phyloP scores from a whole-genome alignment of 2,888 invertebrate species.

The Notocelia uddmanniana region DNA sequence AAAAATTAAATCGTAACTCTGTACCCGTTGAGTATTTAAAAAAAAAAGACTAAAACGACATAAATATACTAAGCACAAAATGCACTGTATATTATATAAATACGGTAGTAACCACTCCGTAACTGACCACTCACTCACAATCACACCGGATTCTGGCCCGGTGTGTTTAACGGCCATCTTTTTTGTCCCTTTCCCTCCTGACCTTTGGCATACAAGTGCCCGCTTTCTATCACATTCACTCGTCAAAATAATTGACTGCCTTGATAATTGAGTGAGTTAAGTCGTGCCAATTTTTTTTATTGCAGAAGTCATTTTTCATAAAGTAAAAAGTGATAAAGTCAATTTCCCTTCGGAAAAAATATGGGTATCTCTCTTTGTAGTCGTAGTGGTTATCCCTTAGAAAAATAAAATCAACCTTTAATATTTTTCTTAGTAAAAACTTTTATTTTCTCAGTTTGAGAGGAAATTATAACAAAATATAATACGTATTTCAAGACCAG shows the following conservation, averaged over 20 bases:
- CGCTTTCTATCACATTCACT: constrained; percentile 44
- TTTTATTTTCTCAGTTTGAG: too few relatives aligned
- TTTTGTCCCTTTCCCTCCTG: constrained; percentile 43
- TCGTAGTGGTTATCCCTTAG: too few relatives aligned
- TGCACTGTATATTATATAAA: neutral
- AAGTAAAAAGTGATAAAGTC: neutral
- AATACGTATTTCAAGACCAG: too few relatives aligned
- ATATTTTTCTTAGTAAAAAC: too few relatives aligned
- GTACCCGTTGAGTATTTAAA: neutral
- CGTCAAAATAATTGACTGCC: constrained; percentile 38
- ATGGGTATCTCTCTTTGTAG: too few relatives aligned
- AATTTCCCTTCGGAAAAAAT: too few relatives aligned
- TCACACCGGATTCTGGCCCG: constrained; percentile 36
- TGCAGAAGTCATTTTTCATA: constrained; percentile 5
- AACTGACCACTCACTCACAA: constrained; percentile 9
- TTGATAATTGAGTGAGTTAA: neutral
- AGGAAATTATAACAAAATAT: too few relatives aligned
- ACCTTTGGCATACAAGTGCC: constrained; percentile 40
- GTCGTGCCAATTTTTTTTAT: constrained; percentile 21
- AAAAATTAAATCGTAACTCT: too few relatives aligned
- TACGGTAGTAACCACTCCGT: constrained; percentile 30
- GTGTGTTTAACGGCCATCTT: constrained; percentile 32
- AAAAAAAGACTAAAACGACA: neutral
- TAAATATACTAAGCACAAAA: neutral
- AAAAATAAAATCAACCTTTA: too few relatives aligned